A percentile compares a stretch with the other conserved stretches of the same genome.
Conservation (phyloP, 2,113 vertebrate species). For the Dipodomys merriami region DNA sequence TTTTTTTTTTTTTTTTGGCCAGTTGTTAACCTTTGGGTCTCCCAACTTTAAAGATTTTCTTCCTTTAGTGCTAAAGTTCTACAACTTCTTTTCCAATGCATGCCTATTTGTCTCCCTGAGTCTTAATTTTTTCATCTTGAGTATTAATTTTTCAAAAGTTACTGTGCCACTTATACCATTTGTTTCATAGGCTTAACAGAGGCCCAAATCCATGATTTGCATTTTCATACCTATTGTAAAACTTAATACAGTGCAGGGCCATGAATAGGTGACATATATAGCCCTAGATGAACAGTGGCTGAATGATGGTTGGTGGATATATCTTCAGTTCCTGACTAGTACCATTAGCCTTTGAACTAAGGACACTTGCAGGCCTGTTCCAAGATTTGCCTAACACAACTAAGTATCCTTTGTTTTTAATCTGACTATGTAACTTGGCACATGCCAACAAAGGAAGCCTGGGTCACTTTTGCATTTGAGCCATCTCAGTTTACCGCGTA, state of each 20-base stretch:
- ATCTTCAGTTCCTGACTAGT: neutral
- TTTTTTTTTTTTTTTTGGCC: no score
- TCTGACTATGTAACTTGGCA: neutral
- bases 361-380: neutral
- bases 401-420: neutral
- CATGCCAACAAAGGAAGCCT: neutral
- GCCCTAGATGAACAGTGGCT: neutral
- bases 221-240: neutral
- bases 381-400: constrained; percentile 4
- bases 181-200: constrained; percentile 1
- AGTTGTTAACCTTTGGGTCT: neutral
- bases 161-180: neutral
- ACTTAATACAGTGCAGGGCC: neutral
- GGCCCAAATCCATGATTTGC: neutral
- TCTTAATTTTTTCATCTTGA: constrained; percentile 27
- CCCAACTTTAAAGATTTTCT: neutral
- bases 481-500: constrained; percentile 36
- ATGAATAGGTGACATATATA: neutral
- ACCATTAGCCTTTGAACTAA: constrained; percentile 11
- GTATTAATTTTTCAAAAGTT: neutral
- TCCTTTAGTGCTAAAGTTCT: constrained; percentile 1
- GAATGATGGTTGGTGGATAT: neutral
- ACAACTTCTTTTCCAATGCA: neutral
- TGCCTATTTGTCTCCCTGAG: neutral
- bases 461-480: neutral